Evolutionary conservation across 2,113 vertebrate genomes (phyloP), one percentile per base, ranked within the genome.

Genomic region (Charina bottae): DNA sequence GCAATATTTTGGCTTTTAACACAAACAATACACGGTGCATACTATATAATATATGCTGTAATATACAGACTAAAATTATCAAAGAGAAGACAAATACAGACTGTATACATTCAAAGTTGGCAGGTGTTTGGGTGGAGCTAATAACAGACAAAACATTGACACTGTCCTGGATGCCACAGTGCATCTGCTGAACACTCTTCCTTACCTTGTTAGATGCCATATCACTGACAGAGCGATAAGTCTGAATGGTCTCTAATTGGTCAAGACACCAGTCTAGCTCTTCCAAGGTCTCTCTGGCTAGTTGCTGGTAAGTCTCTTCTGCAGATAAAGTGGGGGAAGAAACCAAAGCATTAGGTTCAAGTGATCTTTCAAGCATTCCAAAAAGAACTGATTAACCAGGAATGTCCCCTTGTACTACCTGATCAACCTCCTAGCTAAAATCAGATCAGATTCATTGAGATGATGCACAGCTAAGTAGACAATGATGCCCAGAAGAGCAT

Each of bases 261-360:
- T 99, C 99, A 96, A 99, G 96, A 96, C 99, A 99, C 99, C 99
- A 99, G 96, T 99, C 99, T 95, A 99, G 97, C 95, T 99, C 98
- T 93, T 99, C 98, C 97, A 99, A 92, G 49, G 99, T 99, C 97
- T 99, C 98, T 95, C 96, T 97, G 94, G 98, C 99, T 98, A 99
- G 94, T 96, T 99, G 98, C 97, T 99, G 98, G 96, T 98, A 98
- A 0, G 98, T 99, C 96, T 99, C 99, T 95, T 99, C 99, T 99
- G 97, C 85, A 84, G 54, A 23, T 12, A 49, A 7, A 68, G 37
- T 26, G 8, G 58, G 6, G 6, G 37, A 72, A 72, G 24, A 78
- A 91, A 78, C 7, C 85, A 92, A 49, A 10, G 13, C 17, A 37
- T 62, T 33, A 33, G 53, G 17, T 59, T 83, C 15, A 53, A 60